Conservation (phyloP, 2,797 vertebrate species). For the Sebastes matsubarae region DNA sequence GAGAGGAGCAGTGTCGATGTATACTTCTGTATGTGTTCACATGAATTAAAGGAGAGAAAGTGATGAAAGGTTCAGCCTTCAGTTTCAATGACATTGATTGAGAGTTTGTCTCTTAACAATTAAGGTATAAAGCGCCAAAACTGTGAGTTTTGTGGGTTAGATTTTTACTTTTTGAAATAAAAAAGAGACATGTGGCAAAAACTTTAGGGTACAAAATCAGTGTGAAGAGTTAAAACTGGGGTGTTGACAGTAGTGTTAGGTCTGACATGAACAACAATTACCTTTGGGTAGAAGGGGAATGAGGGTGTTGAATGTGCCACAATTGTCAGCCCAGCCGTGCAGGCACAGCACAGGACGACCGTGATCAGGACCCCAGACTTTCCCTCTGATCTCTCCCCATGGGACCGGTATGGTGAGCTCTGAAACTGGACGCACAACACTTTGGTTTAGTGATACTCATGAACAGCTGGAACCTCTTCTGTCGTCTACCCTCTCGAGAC, state of each 20-base stretch:
- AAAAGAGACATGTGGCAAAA: not conserved
- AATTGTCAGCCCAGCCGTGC: conserved; percentile 87
- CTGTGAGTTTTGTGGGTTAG: not conserved
- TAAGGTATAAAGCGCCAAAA: not conserved
- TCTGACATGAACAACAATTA: conserved; percentile 26
- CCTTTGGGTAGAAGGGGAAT: conserved; percentile 84
- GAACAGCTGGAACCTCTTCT: not conserved
- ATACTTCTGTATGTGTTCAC: not conserved
- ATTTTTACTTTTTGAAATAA: not conserved
- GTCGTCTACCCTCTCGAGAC: not conserved
- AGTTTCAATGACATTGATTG: not conserved
- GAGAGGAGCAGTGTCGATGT: not conserved
- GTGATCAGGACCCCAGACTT: conserved; percentile 80
- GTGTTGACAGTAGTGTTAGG: not conserved
- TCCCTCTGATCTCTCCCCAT: conserved; percentile 84
- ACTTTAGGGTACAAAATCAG: too few species aligned
- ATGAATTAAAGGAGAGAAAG: too few species aligned
- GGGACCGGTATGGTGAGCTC: conserved; percentile 81
- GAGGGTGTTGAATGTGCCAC: conserved; percentile 83
- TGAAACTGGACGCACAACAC: conserved; percentile 54
- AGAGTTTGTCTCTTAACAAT: not conserved
- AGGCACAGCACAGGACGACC: conserved; percentile 84
- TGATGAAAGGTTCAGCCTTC: not conserved
- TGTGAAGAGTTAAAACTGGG: not conserved
- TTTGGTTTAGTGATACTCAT: not conserved